A percentile compares a stretch with the other conserved stretches of the same genome.
Evolutionary conservation across 1,140 invertebrate species (phyloP).

Genomic region (Lepidostoma basale): DNA sequence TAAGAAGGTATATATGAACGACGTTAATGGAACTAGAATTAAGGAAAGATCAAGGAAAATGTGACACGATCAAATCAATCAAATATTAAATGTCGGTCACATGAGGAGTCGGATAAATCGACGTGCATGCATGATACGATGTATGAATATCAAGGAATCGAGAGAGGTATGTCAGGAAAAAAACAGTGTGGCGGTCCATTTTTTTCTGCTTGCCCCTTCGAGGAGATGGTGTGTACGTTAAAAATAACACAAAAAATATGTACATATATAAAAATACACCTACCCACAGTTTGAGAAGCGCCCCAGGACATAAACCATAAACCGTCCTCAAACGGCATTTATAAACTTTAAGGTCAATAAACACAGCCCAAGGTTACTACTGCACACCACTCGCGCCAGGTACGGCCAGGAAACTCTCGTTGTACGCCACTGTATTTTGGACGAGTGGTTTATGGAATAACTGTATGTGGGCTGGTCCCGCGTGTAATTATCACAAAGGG

Average conservation of each 20-base stretch:
- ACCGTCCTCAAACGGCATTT: slow-evolving; percentile 22
- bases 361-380: slow-evolving; percentile 30
- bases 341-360: slow-evolving; percentile 35
- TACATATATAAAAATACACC: neutral
- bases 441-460: neutral
- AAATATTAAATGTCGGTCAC: too few relatives aligned
- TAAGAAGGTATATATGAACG: too few relatives aligned
- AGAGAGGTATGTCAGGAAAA: too few relatives aligned
- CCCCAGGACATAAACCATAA: slow-evolving; percentile 19
- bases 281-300: neutral
- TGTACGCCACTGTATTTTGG: neutral
- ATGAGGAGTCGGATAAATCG: too few relatives aligned
- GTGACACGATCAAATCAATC: too few relatives aligned
- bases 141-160: too few relatives aligned
- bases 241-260: neutral
- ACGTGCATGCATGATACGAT: too few relatives aligned
- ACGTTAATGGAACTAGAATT: too few relatives aligned
- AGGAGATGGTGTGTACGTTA: neutral
- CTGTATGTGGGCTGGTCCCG: neutral
- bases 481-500: neutral
- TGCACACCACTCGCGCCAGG: neutral
- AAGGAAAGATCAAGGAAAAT: too few relatives aligned
- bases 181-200: too few relatives aligned
- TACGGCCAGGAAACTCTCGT: neutral
- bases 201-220: too few relatives aligned